Evolutionary conservation across 2,888 invertebrate genomes (phyloP).

Genomic region (Lamellibrachia satsuma): DNA sequence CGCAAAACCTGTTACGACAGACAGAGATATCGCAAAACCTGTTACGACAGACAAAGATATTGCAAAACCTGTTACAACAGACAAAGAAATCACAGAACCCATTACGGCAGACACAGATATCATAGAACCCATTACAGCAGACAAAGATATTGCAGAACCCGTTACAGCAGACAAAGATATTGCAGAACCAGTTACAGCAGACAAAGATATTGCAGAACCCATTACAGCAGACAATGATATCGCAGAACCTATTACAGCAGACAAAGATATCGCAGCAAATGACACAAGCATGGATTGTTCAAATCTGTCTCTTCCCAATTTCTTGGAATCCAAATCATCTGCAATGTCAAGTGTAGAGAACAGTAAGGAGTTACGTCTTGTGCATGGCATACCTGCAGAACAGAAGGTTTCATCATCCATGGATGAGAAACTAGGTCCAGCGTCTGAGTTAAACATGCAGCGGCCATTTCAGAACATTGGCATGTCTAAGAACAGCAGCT

Average conservation of each 20-base stretch:
- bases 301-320: neutral
- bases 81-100: too few species aligned
- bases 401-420: neutral
- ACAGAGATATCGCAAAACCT: neutral
- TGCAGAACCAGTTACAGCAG: too few species aligned
- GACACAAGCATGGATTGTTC: neutral
- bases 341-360: neutral
- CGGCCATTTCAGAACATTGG: neutral
- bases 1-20: neutral
- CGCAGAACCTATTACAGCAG: neutral
- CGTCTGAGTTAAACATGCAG: neutral
- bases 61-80: neutral
- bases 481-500: neutral
- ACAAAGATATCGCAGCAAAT: constrained; percentile 14
- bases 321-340: neutral
- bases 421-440: neutral
- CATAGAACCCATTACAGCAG: neutral
- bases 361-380: neutral
- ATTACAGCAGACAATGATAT: neutral
- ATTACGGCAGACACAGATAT: too few species aligned
- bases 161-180: too few species aligned
- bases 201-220: too few species aligned
- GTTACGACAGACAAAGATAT: neutral
- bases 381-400: neutral
- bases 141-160: too few species aligned